A percentile compares a stretch with the other conserved stretches of the same genome.
Conservation (phyloP, 2,888 invertebrate species). For the Spilarctia lutea region DNA sequence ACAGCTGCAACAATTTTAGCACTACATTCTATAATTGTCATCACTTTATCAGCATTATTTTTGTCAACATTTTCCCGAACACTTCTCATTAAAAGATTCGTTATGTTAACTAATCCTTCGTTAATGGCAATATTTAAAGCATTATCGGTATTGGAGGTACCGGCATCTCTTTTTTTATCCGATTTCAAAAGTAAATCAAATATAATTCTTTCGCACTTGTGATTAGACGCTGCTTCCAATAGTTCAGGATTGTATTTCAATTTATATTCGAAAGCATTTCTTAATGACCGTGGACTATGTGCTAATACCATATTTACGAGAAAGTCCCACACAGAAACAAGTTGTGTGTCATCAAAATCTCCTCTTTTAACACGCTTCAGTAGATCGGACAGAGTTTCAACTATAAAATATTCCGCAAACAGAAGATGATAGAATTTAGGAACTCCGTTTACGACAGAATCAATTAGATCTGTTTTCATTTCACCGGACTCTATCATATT, state of each 20-base stretch:
- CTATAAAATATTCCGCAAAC: slow-evolving; percentile 59
- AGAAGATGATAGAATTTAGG: slow-evolving; percentile 57
- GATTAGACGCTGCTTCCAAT: slow-evolving; percentile 33
- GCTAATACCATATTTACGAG: slow-evolving; percentile 52
- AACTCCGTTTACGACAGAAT: slow-evolving; percentile 52
- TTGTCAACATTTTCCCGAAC: slow-evolving; percentile 34
- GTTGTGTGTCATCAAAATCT: slow-evolving; percentile 17
- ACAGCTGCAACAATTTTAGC: slow-evolving; percentile 32
- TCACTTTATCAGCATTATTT: slow-evolving; percentile 43
- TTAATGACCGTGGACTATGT: slow-evolving; percentile 46
- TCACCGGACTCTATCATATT: slow-evolving; percentile 51
- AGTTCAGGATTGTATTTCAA: slow-evolving; percentile 54
- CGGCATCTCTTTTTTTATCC: slow-evolving; percentile 17
- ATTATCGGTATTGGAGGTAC: slow-evolving; percentile 23
- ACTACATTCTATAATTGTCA: slow-evolving; percentile 36
- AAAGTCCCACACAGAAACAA: slow-evolving; percentile 49
- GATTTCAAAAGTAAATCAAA: slow-evolving; percentile 56
- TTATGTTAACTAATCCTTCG: slow-evolving; percentile 50
- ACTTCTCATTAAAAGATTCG: slow-evolving; percentile 46
- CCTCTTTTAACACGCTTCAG: slow-evolving; percentile 27
- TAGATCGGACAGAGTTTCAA: slow-evolving; percentile 49
- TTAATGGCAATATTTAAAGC: slow-evolving; percentile 45
- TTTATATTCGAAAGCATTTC: slow-evolving; percentile 59
- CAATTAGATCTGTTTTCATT: slow-evolving; percentile 47
- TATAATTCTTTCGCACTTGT: slow-evolving; percentile 46